Evolutionary conservation across 2,888 invertebrate species (phyloP).

Genomic region (Chalcosyrphus nemorum): DNA sequence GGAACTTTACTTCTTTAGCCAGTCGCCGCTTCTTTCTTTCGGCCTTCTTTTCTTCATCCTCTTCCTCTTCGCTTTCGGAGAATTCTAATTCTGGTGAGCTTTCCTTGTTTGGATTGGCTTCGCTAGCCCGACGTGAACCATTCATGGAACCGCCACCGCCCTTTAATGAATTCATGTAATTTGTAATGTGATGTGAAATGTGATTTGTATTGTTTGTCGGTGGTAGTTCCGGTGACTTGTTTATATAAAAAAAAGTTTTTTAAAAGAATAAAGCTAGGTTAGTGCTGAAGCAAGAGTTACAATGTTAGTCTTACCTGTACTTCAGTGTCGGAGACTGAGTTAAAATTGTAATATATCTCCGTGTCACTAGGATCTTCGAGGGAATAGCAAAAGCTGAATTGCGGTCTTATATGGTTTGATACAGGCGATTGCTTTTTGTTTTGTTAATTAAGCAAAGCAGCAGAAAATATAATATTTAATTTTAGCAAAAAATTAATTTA

Average conservation of each 20-base stretch:
- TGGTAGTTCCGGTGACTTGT: neutral
- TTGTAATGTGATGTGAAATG: constrained; percentile 55
- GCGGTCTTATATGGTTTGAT: constrained; percentile 78
- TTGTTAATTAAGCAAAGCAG: constrained; percentile 49
- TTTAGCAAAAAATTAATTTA: no score
- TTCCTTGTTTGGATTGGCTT: constrained; percentile 82
- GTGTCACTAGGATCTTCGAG: constrained; percentile 78
- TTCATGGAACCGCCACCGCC: constrained; percentile 77
- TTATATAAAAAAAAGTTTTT: neutral
- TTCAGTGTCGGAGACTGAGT: constrained; percentile 50
- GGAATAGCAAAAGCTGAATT: constrained; percentile 81
- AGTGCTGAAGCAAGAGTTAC: constrained; percentile 31
- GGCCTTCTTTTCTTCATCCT: constrained; percentile 86
- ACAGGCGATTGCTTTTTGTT: constrained; percentile 73
- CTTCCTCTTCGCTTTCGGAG: constrained; percentile 85
- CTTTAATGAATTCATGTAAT: constrained; percentile 63
- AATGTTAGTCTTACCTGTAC: constrained; percentile 48
- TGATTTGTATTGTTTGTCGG: constrained; percentile 32
- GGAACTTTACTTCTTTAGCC: constrained; percentile 80
- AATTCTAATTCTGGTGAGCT: constrained; percentile 85
- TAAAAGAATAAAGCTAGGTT: constrained; percentile 7
- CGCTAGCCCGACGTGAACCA: constrained; percentile 80
- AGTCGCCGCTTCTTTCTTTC: constrained; percentile 88
- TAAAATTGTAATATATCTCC: constrained; percentile 75
- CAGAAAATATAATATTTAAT: constrained; percentile 5